phyloP scores from a whole-genome alignment of 2,888 invertebrate genomes.

The Lymantria dispar region DNA sequence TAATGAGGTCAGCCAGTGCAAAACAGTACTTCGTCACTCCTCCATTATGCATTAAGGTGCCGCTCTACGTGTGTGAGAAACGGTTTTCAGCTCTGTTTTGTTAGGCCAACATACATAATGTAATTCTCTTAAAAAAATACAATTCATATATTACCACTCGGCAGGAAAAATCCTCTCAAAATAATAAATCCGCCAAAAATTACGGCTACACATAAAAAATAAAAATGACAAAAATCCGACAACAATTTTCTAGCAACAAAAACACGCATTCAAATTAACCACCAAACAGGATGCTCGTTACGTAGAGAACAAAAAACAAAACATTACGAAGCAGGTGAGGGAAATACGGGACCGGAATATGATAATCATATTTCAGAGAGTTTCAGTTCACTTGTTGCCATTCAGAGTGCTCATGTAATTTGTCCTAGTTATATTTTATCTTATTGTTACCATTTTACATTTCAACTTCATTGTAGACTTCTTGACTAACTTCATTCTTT shows the following conservation, averaged over 20 bases:
- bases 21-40: conserved; percentile 22
- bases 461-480: conserved; percentile 11
- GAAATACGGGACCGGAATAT: conserved; percentile 51
- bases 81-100: conserved; percentile 27
- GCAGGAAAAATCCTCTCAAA: conserved; percentile 17
- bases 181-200: conserved; percentile 36
- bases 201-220: conserved; percentile 22
- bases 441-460: conserved; percentile 31
- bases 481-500: conserved; percentile 11
- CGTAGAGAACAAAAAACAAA: conserved; percentile 56
- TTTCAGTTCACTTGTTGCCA: conserved; percentile 55
- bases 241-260: conserved; percentile 58
- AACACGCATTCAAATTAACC: conserved; percentile 74
- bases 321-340: conserved; percentile 60
- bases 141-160: conserved; percentile 9
- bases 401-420: conserved; percentile 40
- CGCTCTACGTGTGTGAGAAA: conserved; percentile 23
- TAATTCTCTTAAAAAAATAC: conserved; percentile 23
- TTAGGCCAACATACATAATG: conserved; percentile 21
- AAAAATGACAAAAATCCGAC: conserved; percentile 54
- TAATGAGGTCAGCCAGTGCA: conserved; percentile 49
- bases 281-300: conserved; percentile 72
- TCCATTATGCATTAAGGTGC: conserved; percentile 47
- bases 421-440: conserved; percentile 29
- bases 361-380: conserved; percentile 61